Evolutionary conservation across 1,140 invertebrate species (phyloP), one percentile per base, ranked within the genome.

Genomic region (Ostrea edulis): DNA sequence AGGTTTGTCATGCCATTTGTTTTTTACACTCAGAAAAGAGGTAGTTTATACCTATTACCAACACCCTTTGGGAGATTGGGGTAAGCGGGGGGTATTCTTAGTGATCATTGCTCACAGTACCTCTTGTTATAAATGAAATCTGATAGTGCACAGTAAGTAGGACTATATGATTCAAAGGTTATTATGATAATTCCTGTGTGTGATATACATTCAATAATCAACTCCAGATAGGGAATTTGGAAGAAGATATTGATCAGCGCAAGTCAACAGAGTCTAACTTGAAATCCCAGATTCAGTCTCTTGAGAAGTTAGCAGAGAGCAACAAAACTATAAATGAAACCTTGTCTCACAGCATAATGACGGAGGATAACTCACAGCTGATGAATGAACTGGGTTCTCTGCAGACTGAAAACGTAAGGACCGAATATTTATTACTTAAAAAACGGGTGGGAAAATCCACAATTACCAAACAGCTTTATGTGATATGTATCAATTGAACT

Each of bases 351-450:
- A 29, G 22, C 25, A 77, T 77, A 14, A 77, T 77, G 68, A 77
- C 68, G 17, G 68, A 77, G 5, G 68, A 77, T 77, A 77, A 77
- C 29, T 29, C 68, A 25, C 68, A 77, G 9, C 68, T 77, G 25
- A 77, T 77, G 25, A 77, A 35, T 17, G 68, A 77, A 77, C 4
- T 77, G 9, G 25, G 68, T 35, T 77, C 68, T 44, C 68, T 77
- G 25, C 68, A 77, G 29, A 77, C 25, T 77, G 68, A 77, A 77
- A 77, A 77, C 17, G 68, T 77, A 77, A 77, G 68, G 12, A 29
- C 68, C 14, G 35, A 44, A 44, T 44, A 44, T 44, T 44, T 44
- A 44, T 44, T 44, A 44, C 35, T 44, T 2, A 44, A 44, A 2
- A 44, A 44, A 44, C 5, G 35, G 35, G 35, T 44, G 35, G n/a